Percentiles rank a stretch among this genome's conserved stretches.
Conservation (phyloP, 2,113 vertebrate genomes). For the Mirza zaza region DNA sequence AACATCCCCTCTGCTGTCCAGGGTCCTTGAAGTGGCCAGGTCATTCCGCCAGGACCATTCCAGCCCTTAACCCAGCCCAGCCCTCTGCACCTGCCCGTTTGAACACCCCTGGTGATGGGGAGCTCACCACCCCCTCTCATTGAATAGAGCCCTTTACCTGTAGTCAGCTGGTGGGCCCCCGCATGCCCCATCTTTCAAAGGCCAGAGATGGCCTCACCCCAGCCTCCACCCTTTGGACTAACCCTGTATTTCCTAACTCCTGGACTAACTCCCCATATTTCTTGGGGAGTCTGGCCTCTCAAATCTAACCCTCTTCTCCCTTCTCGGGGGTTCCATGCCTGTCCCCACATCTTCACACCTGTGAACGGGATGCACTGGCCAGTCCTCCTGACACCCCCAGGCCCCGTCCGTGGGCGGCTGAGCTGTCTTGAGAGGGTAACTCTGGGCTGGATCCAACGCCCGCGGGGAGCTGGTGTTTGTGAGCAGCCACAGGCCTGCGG, state of each 20-base stretch:
- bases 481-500: no score
- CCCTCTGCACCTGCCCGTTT: background rate
- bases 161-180: background rate
- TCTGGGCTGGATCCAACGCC: background rate
- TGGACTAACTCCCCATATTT: background rate
- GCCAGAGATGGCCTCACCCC: fast-evolving
- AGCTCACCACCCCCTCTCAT: background rate
- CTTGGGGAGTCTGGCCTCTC: background rate
- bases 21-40: background rate
- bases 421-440: background rate
- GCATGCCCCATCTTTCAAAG: background rate
- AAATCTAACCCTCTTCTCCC: no score
- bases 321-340: fast-evolving
- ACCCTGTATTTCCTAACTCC: background rate
- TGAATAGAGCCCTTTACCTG: background rate
- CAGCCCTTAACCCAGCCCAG: background rate
- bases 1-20: background rate
- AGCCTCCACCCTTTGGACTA: background rate
- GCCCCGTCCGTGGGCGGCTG: background rate
- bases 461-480: background rate
- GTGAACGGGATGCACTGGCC: no score
- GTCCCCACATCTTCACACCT: background rate
- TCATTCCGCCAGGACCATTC: background rate
- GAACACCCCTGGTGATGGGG: background rate
- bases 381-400: background rate